Percentiles rank a stretch among this genome's conserved stretches.
phyloP scores from a whole-genome alignment of 1,140 invertebrate species.

The Drosophila pseudoananassae region DNA sequence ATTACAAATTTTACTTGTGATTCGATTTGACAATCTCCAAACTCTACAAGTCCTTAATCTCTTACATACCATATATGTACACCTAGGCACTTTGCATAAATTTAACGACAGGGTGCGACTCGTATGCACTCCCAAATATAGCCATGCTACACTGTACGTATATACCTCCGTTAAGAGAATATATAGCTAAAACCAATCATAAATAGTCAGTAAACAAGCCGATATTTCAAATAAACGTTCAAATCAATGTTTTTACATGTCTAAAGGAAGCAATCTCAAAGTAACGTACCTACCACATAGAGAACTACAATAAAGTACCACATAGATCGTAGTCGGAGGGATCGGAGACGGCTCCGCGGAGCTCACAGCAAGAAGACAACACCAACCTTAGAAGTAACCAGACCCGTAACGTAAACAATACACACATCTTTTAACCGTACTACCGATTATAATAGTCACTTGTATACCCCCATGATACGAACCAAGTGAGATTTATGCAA shows the following conservation, averaged over 20 bases:
- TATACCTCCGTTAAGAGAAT: conserved; percentile 49
- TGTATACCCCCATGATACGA: conserved; percentile 17
- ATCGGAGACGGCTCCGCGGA: conserved; percentile 33
- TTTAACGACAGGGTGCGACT: conserved; percentile 39
- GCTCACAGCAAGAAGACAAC: conserved; percentile 75
- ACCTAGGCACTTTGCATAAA: conserved; percentile 71
- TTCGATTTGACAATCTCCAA: conserved; percentile 83
- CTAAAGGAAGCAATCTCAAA: conserved; percentile 64
- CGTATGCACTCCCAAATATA: conserved; percentile 38
- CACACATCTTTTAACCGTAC: conserved; percentile 32
- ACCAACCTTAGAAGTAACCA: conserved; percentile 45
- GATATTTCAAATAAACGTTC: conserved; percentile 48
- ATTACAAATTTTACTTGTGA: conserved; percentile 77
- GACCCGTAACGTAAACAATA: conserved; percentile 7
- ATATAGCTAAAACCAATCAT: conserved; percentile 39
- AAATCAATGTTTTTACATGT: conserved; percentile 68
- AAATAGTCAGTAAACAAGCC: conserved; percentile 8
- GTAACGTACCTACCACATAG: conserved; percentile 52
- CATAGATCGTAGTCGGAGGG: conserved; percentile 47
- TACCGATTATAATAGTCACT: conserved; percentile 37
- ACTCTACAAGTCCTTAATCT: conserved; percentile 32
- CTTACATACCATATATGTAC: conserved; percentile 6
- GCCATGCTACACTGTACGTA: conserved; percentile 35
- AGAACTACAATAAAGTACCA: conserved; percentile 29
- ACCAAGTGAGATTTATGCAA: conserved; percentile 66